Base-by-base conservation (phyloP, 2,888 invertebrate genomes). In the Cybosia mesomella region DNA sequence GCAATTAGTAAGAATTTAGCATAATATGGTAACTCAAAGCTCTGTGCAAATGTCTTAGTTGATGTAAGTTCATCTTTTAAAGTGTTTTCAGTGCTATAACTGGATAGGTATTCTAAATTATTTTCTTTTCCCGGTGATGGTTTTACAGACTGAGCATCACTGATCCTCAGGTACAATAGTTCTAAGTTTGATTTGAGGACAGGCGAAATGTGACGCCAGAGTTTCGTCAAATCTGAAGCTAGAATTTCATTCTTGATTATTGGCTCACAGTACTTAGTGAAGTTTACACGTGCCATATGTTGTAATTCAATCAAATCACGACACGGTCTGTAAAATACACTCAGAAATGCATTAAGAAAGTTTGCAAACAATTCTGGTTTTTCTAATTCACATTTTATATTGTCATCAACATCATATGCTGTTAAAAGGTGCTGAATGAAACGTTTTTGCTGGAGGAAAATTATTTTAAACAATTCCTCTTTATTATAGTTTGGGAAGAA, bases 1-100 rank as follows among this genome's bases (percentile, higher is more conserved):
- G 99, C 98, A 34, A 99, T 97, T 4, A 99, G 93, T 49, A 99
- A 95, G 88, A 96, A 98, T 90, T 99, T 99, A 0, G 98, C 97
- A 90, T 98, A 98, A 86, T 96, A 98, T 0, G 99, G 99, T 5
- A 99, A 87, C 83, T 98, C 98, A 43, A 98, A 95, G 64, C 96
- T 96, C 75, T 96, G 96, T 0, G 96, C 96, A 79, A 96, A 91
- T 36, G 95, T 95, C 73, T 95, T 95, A 15, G 96, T 93, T 28
- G 95, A 94, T 28, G 90, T 91, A 1, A 95, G 75, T 64, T 95
- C 93, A 55, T 94, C 91, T 86, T 91, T 92, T n/a, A 94, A 80
- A 13, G 86, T 89, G 54, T 90, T 91, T 79, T 92, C 92, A 67
- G 90, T 87, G 67, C 90, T 90, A 57, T 86, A 85, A 2, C 28